Evolutionary conservation across 23 tunicate species (phyloP).

Genomic region (Oikopleura vanhoeffeni): DNA sequence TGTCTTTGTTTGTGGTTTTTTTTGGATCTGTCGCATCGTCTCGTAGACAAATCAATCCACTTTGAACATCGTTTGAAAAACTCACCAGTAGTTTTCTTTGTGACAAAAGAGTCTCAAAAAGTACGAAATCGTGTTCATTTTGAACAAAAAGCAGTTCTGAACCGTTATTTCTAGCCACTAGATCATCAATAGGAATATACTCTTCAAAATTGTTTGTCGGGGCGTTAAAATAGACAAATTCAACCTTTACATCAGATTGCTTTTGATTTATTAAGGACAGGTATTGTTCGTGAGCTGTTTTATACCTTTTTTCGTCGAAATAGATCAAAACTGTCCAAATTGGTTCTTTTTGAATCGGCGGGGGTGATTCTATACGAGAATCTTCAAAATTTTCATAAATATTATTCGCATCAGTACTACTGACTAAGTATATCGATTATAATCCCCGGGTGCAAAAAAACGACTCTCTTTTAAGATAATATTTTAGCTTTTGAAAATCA

Average conservation of each 20-base stretch:
- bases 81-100: too few relatives aligned
- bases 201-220: neutral
- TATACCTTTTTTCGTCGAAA: neutral
- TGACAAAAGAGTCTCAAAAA: neutral
- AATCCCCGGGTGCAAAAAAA: too few relatives aligned
- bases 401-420: too few relatives aligned
- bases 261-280: neutral
- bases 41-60: too few relatives aligned
- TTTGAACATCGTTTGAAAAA: too few relatives aligned
- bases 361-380: neutral
- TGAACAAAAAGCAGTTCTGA: neutral
- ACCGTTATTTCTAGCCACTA: neutral
- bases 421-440: too few relatives aligned
- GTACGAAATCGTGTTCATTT: neutral
- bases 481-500: too few relatives aligned
- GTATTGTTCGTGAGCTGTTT: neutral
- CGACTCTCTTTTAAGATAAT: too few relatives aligned
- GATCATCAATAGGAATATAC: too few relatives aligned
- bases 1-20: too few relatives aligned
- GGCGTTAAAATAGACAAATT: neutral
- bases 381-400: too few relatives aligned
- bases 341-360: neutral
- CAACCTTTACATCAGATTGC: neutral
- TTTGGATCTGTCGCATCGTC: too few relatives aligned
- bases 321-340: neutral